phyloP scores from a whole-genome alignment of 2,888 invertebrate species.

The Leptarthrus brevirostris region DNA sequence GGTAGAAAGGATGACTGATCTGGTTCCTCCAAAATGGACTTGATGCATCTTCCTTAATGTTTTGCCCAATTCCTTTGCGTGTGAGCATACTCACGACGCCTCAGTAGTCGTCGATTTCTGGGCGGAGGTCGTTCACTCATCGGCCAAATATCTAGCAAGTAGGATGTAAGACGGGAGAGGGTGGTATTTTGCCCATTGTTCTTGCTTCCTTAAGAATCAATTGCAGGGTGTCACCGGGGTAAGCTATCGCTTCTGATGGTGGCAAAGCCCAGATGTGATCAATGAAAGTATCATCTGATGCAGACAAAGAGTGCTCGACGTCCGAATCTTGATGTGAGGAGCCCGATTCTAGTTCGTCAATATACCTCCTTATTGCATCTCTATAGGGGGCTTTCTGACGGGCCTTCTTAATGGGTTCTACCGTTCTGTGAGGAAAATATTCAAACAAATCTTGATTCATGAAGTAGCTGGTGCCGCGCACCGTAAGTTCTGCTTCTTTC shows the following conservation, averaged over 20 bases:
- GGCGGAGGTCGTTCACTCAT: background rate
- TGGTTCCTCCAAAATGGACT: background rate
- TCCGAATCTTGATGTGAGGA: too few relatives aligned
- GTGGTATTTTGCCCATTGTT: background rate
- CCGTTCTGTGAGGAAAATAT: background rate
- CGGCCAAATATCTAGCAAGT: background rate
- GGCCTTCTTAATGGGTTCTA: background rate
- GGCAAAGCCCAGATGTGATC: too few relatives aligned
- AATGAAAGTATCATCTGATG: too few relatives aligned
- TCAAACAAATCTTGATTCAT: background rate
- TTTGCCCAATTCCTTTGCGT: background rate
- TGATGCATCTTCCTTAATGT: slow-evolving; percentile 3
- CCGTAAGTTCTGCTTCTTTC: background rate
- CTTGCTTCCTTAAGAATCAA: background rate
- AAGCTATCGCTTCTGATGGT: background rate
- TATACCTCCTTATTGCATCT: background rate
- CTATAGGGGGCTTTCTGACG: background rate
- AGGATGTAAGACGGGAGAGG: background rate
- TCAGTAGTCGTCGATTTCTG: background rate
- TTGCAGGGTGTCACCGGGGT: background rate
- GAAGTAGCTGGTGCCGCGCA: background rate
- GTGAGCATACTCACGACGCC: background rate
- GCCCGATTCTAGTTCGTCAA: background rate
- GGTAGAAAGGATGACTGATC: background rate
- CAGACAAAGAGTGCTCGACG: too few relatives aligned